Percentiles rank a stretch among this genome's conserved stretches.
Evolutionary conservation across 2,888 invertebrate species (phyloP).

Genomic region (Oegoconia quadripuncta): DNA sequence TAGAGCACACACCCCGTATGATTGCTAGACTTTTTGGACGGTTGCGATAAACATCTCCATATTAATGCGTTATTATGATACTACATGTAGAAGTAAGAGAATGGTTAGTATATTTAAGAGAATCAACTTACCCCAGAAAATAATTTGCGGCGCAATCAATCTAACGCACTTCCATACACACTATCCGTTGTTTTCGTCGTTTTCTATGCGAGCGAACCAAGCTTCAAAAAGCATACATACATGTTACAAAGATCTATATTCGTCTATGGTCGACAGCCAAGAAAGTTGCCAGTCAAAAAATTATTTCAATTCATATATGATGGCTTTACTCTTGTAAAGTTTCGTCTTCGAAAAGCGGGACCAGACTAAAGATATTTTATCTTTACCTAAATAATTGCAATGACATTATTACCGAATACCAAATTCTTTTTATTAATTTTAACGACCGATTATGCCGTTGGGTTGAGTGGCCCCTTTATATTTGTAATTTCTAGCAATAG

Average conservation of each 20-base stretch:
- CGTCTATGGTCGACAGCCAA: constrained; percentile 17
- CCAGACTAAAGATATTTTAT: no score
- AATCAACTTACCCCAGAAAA: constrained; percentile 66
- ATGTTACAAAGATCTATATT: constrained; percentile 31
- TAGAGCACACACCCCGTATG: constrained; percentile 49
- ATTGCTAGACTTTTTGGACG: constrained; percentile 34
- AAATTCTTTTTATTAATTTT: no score
- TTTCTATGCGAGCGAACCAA: constrained; percentile 56
- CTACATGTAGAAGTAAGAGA: not conserved
- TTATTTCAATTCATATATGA: not conserved
- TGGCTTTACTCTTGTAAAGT: not conserved
- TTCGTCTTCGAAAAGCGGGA: no score
- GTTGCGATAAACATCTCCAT: not conserved
- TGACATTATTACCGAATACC: no score
- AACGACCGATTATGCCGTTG: no score
- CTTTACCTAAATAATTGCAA: no score
- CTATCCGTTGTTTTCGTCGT: constrained; percentile 77
- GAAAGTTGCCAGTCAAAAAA: not conserved
- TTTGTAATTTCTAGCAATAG: no score
- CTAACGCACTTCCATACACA: constrained; percentile 80
- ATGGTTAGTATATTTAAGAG: not conserved
- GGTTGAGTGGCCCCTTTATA: no score
- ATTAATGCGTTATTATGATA: not conserved
- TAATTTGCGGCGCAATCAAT: constrained; percentile 81
- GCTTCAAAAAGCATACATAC: constrained; percentile 70